phyloP scores from a whole-genome alignment of 2,888 invertebrate species.

The Lasioglossum leucozonium region DNA sequence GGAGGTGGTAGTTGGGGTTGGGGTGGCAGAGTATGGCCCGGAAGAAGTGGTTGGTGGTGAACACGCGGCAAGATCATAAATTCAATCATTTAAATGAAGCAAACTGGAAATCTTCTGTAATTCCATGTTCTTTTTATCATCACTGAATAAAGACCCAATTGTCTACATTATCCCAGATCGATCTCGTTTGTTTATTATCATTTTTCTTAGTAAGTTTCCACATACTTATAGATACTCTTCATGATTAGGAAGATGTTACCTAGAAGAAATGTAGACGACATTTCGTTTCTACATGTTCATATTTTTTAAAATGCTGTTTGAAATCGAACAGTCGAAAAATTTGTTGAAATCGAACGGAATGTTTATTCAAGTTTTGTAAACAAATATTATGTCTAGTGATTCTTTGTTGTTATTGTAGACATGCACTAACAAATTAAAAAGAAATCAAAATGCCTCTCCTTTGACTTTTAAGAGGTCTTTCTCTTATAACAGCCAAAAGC shows the following conservation, averaged over 20 bases:
- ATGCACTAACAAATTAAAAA: too few species aligned
- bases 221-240: not conserved
- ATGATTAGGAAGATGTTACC: not conserved
- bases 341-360: too few species aligned
- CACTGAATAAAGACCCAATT: not conserved
- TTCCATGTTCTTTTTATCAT: constrained; percentile 19
- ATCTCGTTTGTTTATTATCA: not conserved
- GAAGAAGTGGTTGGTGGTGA: constrained; percentile 34
- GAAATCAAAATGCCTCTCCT: not conserved
- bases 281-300: not conserved
- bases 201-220: not conserved
- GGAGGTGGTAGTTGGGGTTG: constrained; percentile 33
- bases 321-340: too few species aligned
- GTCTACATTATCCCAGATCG: not conserved
- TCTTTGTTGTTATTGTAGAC: not conserved
- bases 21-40: constrained; percentile 29
- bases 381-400: not conserved
- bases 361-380: not conserved
- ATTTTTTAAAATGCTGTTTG: not conserved
- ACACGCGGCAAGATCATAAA: not conserved
- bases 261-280: not conserved
- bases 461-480: not conserved
- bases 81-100: not conserved
- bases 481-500: not conserved
- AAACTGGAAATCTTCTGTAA: not conserved